A percentile compares a stretch with the other conserved stretches of the same genome.
Conservation (phyloP, 1,140 invertebrate genomes). For the Orussus abietinus region DNA sequence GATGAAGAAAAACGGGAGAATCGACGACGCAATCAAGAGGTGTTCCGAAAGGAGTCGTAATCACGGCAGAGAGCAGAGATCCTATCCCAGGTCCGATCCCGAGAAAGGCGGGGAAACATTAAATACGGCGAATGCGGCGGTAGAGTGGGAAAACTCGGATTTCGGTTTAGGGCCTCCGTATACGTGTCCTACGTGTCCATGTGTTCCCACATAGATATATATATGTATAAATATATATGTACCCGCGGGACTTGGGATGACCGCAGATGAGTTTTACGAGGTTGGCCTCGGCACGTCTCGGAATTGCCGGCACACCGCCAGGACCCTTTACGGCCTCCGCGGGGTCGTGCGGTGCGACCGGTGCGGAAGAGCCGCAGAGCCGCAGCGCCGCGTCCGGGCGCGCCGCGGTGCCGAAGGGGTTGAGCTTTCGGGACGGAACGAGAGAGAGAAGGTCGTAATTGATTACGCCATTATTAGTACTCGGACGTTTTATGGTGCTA, state of each 20-base stretch:
- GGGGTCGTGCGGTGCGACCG: too few species aligned
- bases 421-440: constrained; percentile 25
- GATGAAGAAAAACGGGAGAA: too few species aligned
- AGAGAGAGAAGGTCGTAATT: constrained; percentile 30
- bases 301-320: constrained; percentile 28
- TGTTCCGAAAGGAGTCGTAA: too few species aligned
- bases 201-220: too few species aligned
- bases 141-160: too few species aligned
- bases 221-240: too few species aligned
- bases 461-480: constrained; percentile 42
- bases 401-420: constrained; percentile 21
- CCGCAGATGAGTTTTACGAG: constrained; percentile 51
- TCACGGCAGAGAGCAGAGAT: too few species aligned
- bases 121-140: constrained; percentile 2
- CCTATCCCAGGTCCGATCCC: too few species aligned
- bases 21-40: too few species aligned
- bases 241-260: constrained; percentile 28
- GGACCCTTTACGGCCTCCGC: constrained; percentile 32
- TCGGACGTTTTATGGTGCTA: constrained; percentile 28
- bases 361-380: constrained; percentile 11
- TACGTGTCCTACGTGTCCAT: too few species aligned
- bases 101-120: too few species aligned
- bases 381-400: constrained; percentile 18
- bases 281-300: constrained; percentile 36
- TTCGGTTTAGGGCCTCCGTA: too few species aligned